Percentiles rank a stretch among this genome's conserved stretches.
phyloP scores from a whole-genome alignment of 1,140 invertebrate species.

The Pseudobourletiella spinata region DNA sequence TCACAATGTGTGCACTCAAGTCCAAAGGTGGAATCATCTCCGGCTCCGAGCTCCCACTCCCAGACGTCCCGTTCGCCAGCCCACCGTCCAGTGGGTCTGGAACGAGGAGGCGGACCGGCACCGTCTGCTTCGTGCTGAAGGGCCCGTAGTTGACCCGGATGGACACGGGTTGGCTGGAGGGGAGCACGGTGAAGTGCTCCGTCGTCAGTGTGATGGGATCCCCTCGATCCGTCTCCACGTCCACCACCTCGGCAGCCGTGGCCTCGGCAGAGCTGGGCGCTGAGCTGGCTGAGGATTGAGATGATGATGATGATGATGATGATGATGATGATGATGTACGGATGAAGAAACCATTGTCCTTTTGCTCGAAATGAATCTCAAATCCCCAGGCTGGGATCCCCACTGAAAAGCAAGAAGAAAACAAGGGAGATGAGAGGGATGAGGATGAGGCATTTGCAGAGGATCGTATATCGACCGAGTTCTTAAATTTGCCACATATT shows the following conservation, averaged over 20 bases:
- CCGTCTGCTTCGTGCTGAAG: slow-evolving; percentile 85
- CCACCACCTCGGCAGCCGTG: slow-evolving; percentile 41
- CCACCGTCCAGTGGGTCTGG: slow-evolving; percentile 58
- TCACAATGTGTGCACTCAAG: slow-evolving; percentile 82
- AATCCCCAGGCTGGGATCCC: slow-evolving; percentile 8
- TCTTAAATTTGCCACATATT: no score
- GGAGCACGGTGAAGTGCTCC: slow-evolving; percentile 71
- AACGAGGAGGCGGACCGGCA: slow-evolving; percentile 77
- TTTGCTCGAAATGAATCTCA: slow-evolving; percentile 80
- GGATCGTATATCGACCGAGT: no score
- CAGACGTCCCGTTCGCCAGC: slow-evolving; percentile 21
- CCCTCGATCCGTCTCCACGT: slow-evolving; percentile 8
- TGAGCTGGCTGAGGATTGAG: slow-evolving; percentile 42
- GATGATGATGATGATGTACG: slow-evolving; percentile 21
- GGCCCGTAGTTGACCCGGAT: slow-evolving; percentile 82
- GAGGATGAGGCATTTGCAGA: no score
- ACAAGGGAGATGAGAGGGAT: no score
- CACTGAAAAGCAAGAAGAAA: neutral
- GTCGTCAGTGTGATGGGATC: slow-evolving; percentile 32
- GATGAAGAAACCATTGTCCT: slow-evolving; percentile 79
- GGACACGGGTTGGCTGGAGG: slow-evolving; percentile 73
- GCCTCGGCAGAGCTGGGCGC: slow-evolving; percentile 53
- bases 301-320: slow-evolving; percentile 36
- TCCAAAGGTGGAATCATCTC: slow-evolving; percentile 49
- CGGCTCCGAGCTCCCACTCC: slow-evolving; percentile 14